These are phyloP conservation scores for Nasonia giraulti DNA, from an alignment of 1,140 invertebrate genomes.

Conservation along the genomic window DNA sequence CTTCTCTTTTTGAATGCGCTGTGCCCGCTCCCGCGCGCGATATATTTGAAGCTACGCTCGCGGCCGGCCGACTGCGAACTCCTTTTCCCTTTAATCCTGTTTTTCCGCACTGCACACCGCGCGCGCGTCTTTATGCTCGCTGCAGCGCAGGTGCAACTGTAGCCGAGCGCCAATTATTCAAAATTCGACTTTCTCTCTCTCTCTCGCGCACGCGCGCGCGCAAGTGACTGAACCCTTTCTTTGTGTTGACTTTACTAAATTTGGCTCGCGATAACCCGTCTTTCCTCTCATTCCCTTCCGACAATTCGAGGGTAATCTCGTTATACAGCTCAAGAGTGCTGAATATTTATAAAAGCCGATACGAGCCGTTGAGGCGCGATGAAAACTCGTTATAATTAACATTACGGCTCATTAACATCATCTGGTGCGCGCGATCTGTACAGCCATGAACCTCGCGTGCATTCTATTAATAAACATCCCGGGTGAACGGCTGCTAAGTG, in stretches of 20 bases:
- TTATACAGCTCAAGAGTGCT: not conserved
- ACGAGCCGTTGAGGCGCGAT: not conserved
- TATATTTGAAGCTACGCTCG: conserved; percentile 1
- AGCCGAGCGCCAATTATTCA: conserved; percentile 17
- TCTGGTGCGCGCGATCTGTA: not conserved
- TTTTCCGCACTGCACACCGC: not conserved
- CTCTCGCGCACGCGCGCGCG: not conserved
- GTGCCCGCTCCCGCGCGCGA: no score
- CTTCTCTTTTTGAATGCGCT: not conserved
- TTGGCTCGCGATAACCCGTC: not conserved
- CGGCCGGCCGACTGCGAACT: not conserved
- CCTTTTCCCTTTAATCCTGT: conserved; percentile 33
- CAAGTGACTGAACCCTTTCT: conserved; percentile 29
- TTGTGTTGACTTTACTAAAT: conserved; percentile 49
- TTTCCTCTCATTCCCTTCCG: not conserved
- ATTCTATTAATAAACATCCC: conserved; percentile 2
- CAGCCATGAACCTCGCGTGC: not conserved
- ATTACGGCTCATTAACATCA: not conserved
- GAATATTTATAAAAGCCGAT: not conserved
- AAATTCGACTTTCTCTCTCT: conserved; percentile 47
- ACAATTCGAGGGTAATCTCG: not conserved
- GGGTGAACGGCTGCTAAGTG: not conserved
- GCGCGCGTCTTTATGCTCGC: not conserved
- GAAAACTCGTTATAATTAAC: not conserved
- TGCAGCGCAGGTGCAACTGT: not conserved